Conservation (phyloP, 2,888 invertebrate species). For the Pseudococcus jackbeardsleyi region DNA sequence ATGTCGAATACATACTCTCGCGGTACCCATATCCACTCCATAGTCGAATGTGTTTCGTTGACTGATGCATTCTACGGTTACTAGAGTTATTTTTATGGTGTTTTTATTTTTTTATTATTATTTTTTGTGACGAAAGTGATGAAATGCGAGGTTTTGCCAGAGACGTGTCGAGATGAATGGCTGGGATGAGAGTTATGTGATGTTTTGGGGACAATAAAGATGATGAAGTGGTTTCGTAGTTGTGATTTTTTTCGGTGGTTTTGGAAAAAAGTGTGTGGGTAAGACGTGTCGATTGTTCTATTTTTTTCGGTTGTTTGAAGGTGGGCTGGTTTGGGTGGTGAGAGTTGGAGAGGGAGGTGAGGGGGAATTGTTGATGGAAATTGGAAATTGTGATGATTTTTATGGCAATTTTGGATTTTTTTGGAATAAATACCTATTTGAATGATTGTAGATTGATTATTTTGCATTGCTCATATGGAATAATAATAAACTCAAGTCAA, state of each 20-base stretch:
- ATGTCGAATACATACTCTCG: neutral
- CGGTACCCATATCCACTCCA: neutral
- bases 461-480: too few relatives aligned
- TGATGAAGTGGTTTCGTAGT: neutral
- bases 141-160: neutral
- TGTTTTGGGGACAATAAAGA: constrained; percentile 11
- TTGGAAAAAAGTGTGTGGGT: neutral
- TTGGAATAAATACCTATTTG: too few relatives aligned
- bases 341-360: neutral
- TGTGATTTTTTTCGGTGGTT: neutral
- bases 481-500: too few relatives aligned
- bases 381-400: neutral
- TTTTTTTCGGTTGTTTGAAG: neutral
- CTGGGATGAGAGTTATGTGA: neutral
- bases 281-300: neutral
- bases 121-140: neutral
- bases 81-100: neutral
- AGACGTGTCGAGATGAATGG: constrained; percentile 17
- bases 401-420: too few relatives aligned
- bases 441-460: too few relatives aligned
- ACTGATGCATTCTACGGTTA: constrained; percentile 16
- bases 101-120: too few relatives aligned
- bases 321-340: neutral
- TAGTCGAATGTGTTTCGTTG: neutral
- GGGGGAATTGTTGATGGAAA: neutral